Conservation (phyloP, 2,113 vertebrate genomes). For the Anas platyrhynchos region DNA sequence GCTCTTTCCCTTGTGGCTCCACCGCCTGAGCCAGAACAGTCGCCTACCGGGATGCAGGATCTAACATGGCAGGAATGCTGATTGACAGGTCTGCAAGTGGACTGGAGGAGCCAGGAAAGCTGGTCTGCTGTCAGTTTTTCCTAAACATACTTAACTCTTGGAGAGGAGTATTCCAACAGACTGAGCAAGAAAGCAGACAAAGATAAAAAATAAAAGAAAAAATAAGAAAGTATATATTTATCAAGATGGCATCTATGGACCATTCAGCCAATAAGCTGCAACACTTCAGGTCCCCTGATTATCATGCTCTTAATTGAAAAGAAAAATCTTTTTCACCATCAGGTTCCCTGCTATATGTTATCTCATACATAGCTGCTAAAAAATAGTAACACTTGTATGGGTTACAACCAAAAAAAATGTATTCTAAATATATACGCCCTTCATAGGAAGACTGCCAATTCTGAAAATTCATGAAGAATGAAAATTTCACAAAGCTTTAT, state of each 20-base stretch:
- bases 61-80: conserved; percentile 26
- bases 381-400: fast-evolving
- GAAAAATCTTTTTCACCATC: not conserved
- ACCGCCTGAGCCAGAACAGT: not conserved
- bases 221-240: not conserved
- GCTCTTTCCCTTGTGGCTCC: not conserved
- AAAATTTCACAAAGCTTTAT: not conserved
- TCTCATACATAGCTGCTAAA: not conserved
- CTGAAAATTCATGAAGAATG: not conserved
- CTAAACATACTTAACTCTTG: not conserved
- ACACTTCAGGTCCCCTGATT: not conserved
- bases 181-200: not conserved
- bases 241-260: not conserved
- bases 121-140: conserved; percentile 2
- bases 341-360: not conserved
- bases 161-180: not conserved
- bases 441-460: not conserved
- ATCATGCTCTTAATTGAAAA: not conserved
- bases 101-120: conserved; percentile 28
- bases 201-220: fast-evolving
- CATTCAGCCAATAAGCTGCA: not conserved
- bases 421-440: not conserved
- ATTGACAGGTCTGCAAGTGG: conserved; percentile 9
- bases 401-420: not conserved
- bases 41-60: not conserved